Base-by-base conservation (phyloP, 2,113 vertebrate genomes). In the Pyxicephalus adspersus region DNA sequence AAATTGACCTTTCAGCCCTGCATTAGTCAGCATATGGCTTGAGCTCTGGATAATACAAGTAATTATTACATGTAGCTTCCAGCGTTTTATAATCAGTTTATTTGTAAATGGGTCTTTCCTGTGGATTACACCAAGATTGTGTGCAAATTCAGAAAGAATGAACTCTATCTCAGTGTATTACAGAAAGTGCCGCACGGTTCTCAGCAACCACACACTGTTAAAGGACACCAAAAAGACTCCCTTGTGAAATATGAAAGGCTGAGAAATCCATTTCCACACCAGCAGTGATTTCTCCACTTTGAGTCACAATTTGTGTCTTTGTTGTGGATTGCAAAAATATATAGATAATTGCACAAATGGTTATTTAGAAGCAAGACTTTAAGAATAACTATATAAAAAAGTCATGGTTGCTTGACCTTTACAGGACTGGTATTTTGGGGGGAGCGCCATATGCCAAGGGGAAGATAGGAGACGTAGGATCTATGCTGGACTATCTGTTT, bases 91-190 rank as follows among this genome's bases (percentile, higher is more conserved):
- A 58, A 74, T 74, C 51, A 17, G 71, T 60, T 74, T 74, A 74
- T n/a, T 23, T 19, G 16, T 75, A 75, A 75, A 60, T 61, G 72
- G 31, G 55, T 75, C 22, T 75, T 75, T 75, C 57, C 29, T 75
- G 54, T 61, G 72, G 22, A 75, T 61, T 25, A 61, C 57, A 61
- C 72, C 71, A 60, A 19, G 71, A 19, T 31, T 73, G 71, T 29
- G 54, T 45, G 51, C n/a, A 20, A 57, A 22, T 8, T 60, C 6
- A 1, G 29, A 60, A 22, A 8, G 28, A 3, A 29, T 60, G 72
- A 61, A 58, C n/a, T 3, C 55, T 60, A 54, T 60, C 71, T 75
- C 16, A 20, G 72, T 26, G 55, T 22, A 75, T 45, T 60, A 60
- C 19, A 22, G 4, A 75, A 75, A 75, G 72, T 75, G 67, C 25